A percentile compares a stretch with the other conserved stretches of the same genome.
Conservation (phyloP, 1,140 invertebrate species). For the Propsilocerus akamusi region DNA sequence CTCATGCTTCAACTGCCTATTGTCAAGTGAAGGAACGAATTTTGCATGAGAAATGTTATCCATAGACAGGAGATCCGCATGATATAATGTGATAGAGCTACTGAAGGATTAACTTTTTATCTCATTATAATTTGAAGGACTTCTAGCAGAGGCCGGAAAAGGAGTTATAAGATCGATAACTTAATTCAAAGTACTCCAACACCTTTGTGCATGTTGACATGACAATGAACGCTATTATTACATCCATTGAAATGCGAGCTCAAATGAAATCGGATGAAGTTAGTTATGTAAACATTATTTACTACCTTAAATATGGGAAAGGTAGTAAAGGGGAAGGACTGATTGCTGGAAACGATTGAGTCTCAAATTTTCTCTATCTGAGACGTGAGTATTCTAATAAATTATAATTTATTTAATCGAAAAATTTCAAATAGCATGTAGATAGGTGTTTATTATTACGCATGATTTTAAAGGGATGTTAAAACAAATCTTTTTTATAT, state of each 20-base stretch:
- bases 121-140: no score
- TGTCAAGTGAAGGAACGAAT: conserved; percentile 28
- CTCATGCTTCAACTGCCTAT: conserved; percentile 37
- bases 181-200: conserved; percentile 34
- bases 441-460: no score
- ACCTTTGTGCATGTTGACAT: conserved; percentile 63
- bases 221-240: conserved; percentile 51
- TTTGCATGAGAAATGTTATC: conserved; percentile 28
- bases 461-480: no score
- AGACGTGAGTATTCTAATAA: no score
- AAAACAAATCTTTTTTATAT: no score
- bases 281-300: not conserved
- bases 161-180: conserved; percentile 53
- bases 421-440: no score
- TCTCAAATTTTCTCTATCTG: no score
- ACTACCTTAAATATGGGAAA: not conserved
- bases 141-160: conserved; percentile 43
- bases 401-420: no score
- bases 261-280: not conserved
- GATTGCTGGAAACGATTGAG: no score
- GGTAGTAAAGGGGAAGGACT: no score
- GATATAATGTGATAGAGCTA: not conserved
- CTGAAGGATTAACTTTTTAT: not conserved
- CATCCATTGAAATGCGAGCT: conserved; percentile 27
- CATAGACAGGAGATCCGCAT: not conserved